These are phyloP conservation scores for Hemiprocne comata DNA, from an alignment of 2,113 vertebrate species.

Conservation along the genomic window DNA sequence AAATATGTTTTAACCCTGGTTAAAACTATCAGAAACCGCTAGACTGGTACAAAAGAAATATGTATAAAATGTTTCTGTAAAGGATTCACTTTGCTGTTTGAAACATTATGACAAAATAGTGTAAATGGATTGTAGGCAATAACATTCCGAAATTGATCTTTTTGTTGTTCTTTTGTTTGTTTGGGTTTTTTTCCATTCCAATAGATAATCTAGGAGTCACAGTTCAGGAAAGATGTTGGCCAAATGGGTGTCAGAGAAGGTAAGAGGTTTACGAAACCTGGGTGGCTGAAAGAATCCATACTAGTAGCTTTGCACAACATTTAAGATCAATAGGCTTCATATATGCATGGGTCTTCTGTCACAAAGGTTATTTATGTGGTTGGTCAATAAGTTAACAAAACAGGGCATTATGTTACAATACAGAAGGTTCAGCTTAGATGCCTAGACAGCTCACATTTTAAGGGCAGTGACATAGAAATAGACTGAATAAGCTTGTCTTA, in stretches of 20 bases:
- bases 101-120: background rate
- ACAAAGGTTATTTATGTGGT: background rate
- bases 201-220: background rate
- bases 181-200: background rate
- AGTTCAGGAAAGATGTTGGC: background rate
- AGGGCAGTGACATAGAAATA: background rate
- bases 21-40: background rate
- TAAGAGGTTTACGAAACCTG: background rate
- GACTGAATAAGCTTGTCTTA: background rate
- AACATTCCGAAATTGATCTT: background rate
- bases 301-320: background rate
- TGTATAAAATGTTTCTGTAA: background rate
- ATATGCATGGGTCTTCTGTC: background rate
- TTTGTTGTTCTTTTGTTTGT: too few species aligned
- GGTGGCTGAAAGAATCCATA: background rate
- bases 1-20: background rate
- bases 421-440: background rate
- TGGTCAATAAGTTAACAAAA: background rate
- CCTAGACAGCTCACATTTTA: background rate
- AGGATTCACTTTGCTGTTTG: background rate
- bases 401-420: background rate
- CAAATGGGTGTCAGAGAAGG: background rate
- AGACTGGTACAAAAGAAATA: background rate
- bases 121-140: background rate
- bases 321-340: background rate